Evolutionary conservation across 2,113 vertebrate species (phyloP), one percentile per base, ranked within the genome.

Genomic region (Centropus bengalensis): DNA sequence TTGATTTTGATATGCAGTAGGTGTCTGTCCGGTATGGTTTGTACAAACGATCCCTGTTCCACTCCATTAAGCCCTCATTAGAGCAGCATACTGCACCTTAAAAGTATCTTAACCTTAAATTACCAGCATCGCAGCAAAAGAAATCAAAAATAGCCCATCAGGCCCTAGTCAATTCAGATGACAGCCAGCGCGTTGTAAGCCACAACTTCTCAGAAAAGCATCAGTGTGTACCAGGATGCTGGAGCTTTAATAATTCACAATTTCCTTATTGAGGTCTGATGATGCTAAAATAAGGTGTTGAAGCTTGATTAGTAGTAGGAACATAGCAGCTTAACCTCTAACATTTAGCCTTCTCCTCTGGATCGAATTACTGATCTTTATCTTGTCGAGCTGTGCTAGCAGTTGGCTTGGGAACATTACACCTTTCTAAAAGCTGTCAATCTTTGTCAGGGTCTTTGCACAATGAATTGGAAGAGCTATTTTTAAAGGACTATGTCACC

Each of bases 311-410:
- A 98, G 98, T 97, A 98, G 98, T 97, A 97, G 98, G 98, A 98
- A 98, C 98, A 98, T 93, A 98, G 98, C 98, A 98, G 97, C 98
- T 98, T 98, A 97, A 98, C 98, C 97, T 98, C 97, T 98, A 98
- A 97, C 98, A 97, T 98, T 98, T 98, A 98, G 98, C 98, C 95
- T 97, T 98, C 98, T 98, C 96, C 97, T 98, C 98, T 96, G 94
- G 98, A 98, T 99, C 98, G 96, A 98, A 98, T 99, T 99, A 98
- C 99, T 98, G 97, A 98, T 99, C 98, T 98, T 98, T 99, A 99
- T 99, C 99, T 98, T 98, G 98, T 98, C 97, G 98, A 98, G 98
- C 98, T 98, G 97, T 89, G 98, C 98, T 98, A 98, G 98, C 98
- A 97, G 97, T 97, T 98, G 98, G 97, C 98, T 97, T 96, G 97